Conservation (phyloP, 2,888 invertebrate genomes). For the Poecilobothrus nobilitatus region DNA sequence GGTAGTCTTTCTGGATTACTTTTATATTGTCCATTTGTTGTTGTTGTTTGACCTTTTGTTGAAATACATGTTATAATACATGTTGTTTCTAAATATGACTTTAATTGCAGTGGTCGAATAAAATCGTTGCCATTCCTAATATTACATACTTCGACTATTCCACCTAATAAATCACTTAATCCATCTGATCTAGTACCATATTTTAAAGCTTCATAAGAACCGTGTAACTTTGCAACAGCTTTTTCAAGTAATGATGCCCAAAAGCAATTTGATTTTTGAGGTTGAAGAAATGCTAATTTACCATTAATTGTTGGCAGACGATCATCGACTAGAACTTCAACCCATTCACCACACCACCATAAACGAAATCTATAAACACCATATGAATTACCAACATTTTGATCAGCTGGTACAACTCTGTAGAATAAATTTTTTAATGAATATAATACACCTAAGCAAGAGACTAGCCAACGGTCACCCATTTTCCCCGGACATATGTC, state of each 20-base stretch:
- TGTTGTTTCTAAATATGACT: constrained; percentile 68
- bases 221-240: constrained; percentile 89
- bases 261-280: constrained; percentile 68
- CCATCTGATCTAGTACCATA: constrained; percentile 85
- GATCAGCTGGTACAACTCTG: constrained; percentile 84
- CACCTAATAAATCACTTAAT: constrained; percentile 79
- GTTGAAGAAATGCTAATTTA: constrained; percentile 75
- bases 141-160: constrained; percentile 76
- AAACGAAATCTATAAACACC: constrained; percentile 82
- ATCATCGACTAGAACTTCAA: constrained; percentile 82
- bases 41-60: constrained; percentile 28
- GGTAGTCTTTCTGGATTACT: constrained; percentile 54
- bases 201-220: constrained; percentile 86
- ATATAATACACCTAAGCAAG: constrained; percentile 76
- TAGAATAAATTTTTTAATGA: constrained; percentile 81
- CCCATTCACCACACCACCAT: constrained; percentile 94
- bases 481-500: constrained; percentile 81
- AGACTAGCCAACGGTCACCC: constrained; percentile 86
- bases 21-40: constrained; percentile 45
- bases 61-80: constrained; percentile 72
- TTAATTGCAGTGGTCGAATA: constrained; percentile 52
- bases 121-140: constrained; percentile 60
- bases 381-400: constrained; percentile 62
- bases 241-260: constrained; percentile 88
- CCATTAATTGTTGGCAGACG: constrained; percentile 81